Evolutionary conservation across 2,113 vertebrate species (phyloP).

Genomic region (Centrocercus urophasianus): DNA sequence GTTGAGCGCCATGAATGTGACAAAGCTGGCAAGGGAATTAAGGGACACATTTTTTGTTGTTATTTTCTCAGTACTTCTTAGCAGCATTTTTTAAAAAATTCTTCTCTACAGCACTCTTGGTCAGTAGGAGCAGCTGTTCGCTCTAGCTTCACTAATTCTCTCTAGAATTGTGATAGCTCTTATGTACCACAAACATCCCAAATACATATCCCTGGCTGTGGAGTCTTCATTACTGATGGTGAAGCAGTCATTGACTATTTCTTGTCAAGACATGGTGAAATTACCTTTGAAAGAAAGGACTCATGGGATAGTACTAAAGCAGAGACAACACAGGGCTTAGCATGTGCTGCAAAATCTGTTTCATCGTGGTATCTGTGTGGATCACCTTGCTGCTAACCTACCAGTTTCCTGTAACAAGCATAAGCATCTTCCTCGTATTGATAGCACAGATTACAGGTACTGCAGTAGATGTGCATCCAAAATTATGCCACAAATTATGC

Average conservation of each 20-base stretch:
- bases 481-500: not conserved
- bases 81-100: fast-evolving
- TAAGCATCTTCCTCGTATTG: not conserved
- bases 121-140: not conserved
- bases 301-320: not conserved
- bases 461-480: not conserved
- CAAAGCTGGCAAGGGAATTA: not conserved
- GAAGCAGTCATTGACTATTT: not conserved
- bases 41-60: not conserved
- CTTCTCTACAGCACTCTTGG: not conserved
- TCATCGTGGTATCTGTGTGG: not conserved
- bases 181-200: not conserved
- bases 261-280: slow-evolving; percentile 1
- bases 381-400: not conserved
- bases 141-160: slow-evolving; percentile 30
- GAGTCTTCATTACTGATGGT: not conserved
- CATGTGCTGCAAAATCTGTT: not conserved
- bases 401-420: not conserved
- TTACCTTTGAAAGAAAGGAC: not conserved
- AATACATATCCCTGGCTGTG: not conserved
- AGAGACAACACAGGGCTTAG: not conserved
- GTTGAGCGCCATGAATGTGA: not conserved
- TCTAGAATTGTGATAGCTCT: slow-evolving; percentile 23
- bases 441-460: not conserved
- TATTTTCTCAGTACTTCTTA: not conserved